phyloP scores from a whole-genome alignment of 2,888 invertebrate genomes.

The Harpalus rufipes region DNA sequence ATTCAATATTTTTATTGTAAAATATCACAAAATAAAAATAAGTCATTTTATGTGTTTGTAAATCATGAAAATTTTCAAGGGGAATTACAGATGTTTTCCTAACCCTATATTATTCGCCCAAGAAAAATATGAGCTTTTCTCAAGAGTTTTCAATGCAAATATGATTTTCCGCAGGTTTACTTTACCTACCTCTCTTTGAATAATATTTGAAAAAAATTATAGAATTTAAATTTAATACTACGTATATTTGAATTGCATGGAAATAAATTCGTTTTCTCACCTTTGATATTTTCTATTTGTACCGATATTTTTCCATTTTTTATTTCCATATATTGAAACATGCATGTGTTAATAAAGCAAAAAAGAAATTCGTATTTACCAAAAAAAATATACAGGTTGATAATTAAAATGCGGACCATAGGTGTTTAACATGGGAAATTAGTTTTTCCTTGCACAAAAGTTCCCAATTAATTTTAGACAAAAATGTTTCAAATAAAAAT shows the following conservation, averaged over 20 bases:
- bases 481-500: no score
- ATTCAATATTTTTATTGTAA: no score
- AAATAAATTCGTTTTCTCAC: background rate
- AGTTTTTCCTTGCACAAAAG: no score
- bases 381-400: no score
- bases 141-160: conserved; percentile 50
- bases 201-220: conserved; percentile 26
- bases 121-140: conserved; percentile 17
- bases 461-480: no score
- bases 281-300: background rate
- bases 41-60: conserved; percentile 4
- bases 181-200: conserved; percentile 10
- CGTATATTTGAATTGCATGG: background rate
- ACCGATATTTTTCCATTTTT: background rate
- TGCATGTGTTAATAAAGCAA: no score
- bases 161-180: conserved; percentile 44
- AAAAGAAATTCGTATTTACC: no score
- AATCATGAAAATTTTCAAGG: background rate
- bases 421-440: no score
- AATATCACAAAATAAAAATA: no score
- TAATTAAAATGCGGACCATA: no score
- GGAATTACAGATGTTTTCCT: conserved; percentile 36
- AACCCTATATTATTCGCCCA: background rate
- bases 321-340: no score
- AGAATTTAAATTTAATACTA: background rate